These are phyloP conservation scores for Mesitornis unicolor DNA, from an alignment of 2,113 vertebrate genomes.

Conservation along the genomic window DNA sequence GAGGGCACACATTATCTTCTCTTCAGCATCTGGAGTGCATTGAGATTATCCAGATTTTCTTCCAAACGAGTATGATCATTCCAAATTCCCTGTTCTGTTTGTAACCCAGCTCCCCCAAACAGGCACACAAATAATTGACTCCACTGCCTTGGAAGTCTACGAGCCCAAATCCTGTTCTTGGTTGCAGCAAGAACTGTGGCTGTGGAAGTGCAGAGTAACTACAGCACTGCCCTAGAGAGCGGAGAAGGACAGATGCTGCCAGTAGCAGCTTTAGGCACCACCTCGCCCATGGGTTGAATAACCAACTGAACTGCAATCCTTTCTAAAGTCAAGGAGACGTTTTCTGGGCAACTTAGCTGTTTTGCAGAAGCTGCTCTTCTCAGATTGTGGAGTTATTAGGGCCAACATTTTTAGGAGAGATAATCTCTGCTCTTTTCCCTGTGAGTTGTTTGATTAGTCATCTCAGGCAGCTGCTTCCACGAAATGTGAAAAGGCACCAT, in stretches of 20 bases:
- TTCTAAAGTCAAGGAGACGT: background rate
- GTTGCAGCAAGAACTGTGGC: background rate
- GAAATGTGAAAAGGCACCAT: slow-evolving; percentile 8
- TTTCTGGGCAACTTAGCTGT: background rate
- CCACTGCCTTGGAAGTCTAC: background rate
- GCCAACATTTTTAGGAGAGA: background rate
- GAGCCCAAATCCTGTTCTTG: background rate
- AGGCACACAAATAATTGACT: background rate
- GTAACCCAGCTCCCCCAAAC: background rate
- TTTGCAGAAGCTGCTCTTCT: background rate
- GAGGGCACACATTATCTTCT: background rate
- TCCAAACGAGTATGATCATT: background rate
- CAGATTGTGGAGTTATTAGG: background rate
- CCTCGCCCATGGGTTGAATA: background rate
- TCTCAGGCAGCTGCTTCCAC: background rate
- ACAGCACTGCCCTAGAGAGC: background rate
- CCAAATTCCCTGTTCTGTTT: background rate
- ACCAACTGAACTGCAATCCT: background rate
- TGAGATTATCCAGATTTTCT: background rate
- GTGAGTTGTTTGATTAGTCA: background rate
- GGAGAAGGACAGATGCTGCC: background rate
- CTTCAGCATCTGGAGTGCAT: background rate
- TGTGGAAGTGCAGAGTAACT: background rate
- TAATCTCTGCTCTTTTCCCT: background rate
- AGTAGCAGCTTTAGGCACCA: background rate